phyloP scores from a whole-genome alignment of 2,888 invertebrate genomes.

The Drosophila cognata region DNA sequence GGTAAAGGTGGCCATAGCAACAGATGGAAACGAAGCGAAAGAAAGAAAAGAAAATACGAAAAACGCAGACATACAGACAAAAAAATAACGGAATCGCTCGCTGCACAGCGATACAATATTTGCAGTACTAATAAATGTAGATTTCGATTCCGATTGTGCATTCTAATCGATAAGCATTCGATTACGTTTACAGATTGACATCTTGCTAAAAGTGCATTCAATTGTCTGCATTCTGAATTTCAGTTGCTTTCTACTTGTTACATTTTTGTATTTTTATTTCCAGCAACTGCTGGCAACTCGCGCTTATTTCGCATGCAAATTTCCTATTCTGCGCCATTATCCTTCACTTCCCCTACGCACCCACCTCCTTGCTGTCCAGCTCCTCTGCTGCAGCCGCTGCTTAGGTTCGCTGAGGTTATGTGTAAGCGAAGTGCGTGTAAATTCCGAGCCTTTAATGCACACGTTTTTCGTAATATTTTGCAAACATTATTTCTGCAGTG shows the following conservation, averaged over 20 bases:
- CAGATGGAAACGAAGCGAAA: neutral
- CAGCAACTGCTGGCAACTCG: conserved; percentile 46
- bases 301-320: conserved; percentile 73
- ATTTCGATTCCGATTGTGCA: neutral
- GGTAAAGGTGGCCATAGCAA: neutral
- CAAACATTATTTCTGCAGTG: neutral
- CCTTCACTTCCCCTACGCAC: neutral
- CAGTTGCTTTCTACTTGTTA: conserved; percentile 1
- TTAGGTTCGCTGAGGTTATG: conserved; percentile 51
- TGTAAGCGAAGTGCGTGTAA: conserved; percentile 70
- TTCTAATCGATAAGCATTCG: neutral
- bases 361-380: neutral
- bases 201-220: neutral
- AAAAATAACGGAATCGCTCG: neutral
- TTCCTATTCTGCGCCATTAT: conserved; percentile 19
- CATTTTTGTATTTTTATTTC: conserved; percentile 49
- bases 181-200: neutral
- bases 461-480: conserved; percentile 12
- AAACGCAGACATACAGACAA: neutral
- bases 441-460: conserved; percentile 49
- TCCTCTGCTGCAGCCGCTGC: neutral
- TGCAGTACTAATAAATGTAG: neutral
- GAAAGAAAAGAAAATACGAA: too few species aligned
- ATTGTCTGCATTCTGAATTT: neutral
- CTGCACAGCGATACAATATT: neutral